Evolutionary conservation across 2,888 invertebrate species (phyloP), one percentile per base, ranked within the genome.

Genomic region (Coenonympha glycerion): DNA sequence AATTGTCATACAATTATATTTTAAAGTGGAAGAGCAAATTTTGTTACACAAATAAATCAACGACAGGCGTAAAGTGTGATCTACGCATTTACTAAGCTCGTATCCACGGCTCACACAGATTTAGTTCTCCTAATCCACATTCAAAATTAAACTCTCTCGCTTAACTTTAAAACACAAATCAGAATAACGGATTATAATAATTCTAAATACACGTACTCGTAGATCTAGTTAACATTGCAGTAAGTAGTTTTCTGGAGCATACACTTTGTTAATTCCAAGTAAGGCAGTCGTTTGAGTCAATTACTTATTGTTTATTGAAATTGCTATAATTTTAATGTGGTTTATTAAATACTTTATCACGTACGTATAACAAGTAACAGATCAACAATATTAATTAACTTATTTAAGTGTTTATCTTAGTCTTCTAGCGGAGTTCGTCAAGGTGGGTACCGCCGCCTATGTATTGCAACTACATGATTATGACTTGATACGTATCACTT

Each of bases 361-460:
- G 69, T 69, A 61, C 52, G 69, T 67, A 53, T 49, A 52, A 21
- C n/a, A n/a, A n/a, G n/a, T n/a, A n/a, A n/a, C n/a, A n/a, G n/a
- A n/a, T n/a, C n/a, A n/a, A n/a, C n/a, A n/a, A n/a, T n/a, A n/a
- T n/a, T n/a, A n/a, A n/a, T n/a, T n/a, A n/a, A n/a, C n/a, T n/a
- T n/a, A n/a, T n/a, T n/a, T n/a, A n/a, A n/a, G n/a, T n/a, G n/a
- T n/a, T n/a, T n/a, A n/a, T n/a, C n/a, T n/a, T n/a, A n/a, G n/a
- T n/a, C n/a, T n/a, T n/a, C n/a, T n/a, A n/a, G n/a, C n/a, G n/a
- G n/a, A n/a, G n/a, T n/a, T n/a, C n/a, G n/a, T n/a, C n/a, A n/a
- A n/a, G n/a, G n/a, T n/a, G n/a, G n/a, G n/a, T n/a, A n/a, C n/a
- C n/a, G n/a, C n/a, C n/a, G n/a, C n/a, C n/a, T n/a, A n/a, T n/a